Percentiles rank a stretch among this genome's conserved stretches.
phyloP scores from a whole-genome alignment of 2,888 invertebrate species.

The Cataglyphis rosenhaueri region DNA sequence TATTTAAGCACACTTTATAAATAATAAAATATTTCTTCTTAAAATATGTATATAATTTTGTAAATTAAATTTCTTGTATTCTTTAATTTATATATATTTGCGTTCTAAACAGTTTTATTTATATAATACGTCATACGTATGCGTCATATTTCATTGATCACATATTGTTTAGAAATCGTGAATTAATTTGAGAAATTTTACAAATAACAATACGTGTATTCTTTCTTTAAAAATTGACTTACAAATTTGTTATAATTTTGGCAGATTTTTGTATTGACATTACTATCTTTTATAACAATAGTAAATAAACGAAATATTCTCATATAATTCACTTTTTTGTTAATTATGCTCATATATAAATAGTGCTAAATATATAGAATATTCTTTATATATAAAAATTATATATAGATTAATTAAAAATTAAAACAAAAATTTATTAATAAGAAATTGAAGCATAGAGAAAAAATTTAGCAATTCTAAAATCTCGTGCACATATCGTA shows the following conservation, averaged over 20 bases:
- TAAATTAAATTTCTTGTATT: neutral
- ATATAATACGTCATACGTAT: neutral
- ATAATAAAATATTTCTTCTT: neutral
- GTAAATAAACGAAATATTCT: neutral
- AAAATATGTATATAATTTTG: neutral
- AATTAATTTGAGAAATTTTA: neutral
- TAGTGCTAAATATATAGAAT: conserved; percentile 6
- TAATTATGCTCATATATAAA: conserved; percentile 18
- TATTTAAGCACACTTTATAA: neutral
- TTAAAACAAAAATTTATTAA: neutral
- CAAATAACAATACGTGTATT: neutral
- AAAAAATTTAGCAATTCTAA: neutral
- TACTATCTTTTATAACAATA: neutral
- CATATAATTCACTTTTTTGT: neutral
- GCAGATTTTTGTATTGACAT: neutral
- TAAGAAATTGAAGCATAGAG: neutral
- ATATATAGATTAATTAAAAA: neutral
- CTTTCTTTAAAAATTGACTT: conserved; percentile 2
- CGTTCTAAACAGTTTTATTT: conserved; percentile 1
- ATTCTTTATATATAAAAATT: neutral
- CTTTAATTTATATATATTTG: neutral
- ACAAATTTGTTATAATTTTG: conserved; percentile 11
- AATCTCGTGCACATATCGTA: neutral
- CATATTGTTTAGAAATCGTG: neutral
- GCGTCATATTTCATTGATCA: neutral